Percentiles rank a stretch among this genome's conserved stretches.
These are phyloP conservation scores for Acanthaster planci DNA, from an alignment of 35 echinoderm and acorn worm species.

Conservation along the genomic window DNA sequence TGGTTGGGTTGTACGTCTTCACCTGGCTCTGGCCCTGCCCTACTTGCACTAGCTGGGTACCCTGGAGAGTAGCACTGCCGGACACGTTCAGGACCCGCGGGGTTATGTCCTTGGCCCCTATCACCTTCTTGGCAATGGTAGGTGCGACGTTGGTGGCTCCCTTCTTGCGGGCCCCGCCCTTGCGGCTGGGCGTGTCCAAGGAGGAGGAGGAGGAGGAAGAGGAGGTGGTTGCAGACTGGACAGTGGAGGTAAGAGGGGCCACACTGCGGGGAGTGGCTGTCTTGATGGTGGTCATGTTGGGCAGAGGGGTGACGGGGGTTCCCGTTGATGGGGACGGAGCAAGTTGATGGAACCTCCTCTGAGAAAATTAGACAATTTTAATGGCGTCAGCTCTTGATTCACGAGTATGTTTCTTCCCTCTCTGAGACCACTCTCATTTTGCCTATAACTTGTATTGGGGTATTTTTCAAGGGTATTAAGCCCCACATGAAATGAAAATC, in stretches of 20 bases:
- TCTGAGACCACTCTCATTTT: no score
- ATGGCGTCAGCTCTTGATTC: no score
- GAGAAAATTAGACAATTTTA: background rate
- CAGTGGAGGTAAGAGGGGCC: background rate
- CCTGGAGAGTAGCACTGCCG: background rate
- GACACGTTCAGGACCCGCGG: background rate
- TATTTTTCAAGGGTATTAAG: background rate
- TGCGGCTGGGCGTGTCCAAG: constrained; percentile 18
- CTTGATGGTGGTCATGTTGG: constrained; percentile 9
- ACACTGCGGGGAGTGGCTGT: background rate
- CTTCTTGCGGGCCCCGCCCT: background rate
- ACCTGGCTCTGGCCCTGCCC: constrained; percentile 40
- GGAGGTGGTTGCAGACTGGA: background rate
- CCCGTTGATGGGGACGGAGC: constrained; percentile 11
- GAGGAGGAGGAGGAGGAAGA: constrained; percentile 30
- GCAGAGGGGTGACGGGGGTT: background rate
- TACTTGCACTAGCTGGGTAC: background rate
- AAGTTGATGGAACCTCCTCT: constrained; percentile 10
- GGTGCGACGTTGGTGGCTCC: background rate
- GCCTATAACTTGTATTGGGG: no score
- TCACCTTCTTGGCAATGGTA: constrained; percentile 30
- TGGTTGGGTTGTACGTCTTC: constrained; percentile 27
- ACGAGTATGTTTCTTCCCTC: no score
- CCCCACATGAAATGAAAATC: no score
- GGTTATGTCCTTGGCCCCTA: background rate